These are phyloP conservation scores for Trididemnum miniatum DNA, from an alignment of 23 tunicate species.

Conservation along the genomic window DNA sequence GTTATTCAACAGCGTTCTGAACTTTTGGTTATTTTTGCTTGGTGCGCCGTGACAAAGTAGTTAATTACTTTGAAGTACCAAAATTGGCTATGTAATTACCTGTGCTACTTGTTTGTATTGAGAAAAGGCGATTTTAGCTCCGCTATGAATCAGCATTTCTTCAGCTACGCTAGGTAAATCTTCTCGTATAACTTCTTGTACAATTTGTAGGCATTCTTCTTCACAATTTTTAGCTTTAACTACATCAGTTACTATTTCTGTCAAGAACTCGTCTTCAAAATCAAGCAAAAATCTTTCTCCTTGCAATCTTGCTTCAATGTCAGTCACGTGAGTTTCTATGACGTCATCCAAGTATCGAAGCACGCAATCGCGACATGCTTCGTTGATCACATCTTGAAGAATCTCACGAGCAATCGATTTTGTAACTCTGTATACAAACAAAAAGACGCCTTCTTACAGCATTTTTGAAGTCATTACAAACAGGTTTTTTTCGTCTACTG, in stretches of 20 bases:
- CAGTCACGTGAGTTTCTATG: not conserved
- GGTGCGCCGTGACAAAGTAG: too few relatives aligned
- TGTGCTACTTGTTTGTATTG: conserved; percentile 38
- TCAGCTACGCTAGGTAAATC: conserved; percentile 1
- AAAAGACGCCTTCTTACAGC: too few relatives aligned
- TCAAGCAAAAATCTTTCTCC: conserved; percentile 7
- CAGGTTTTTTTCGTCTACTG: too few relatives aligned
- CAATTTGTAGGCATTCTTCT: conserved; percentile 19
- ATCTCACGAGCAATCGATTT: conserved; percentile 17
- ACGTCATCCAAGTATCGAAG: conserved; percentile 27
- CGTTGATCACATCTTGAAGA: conserved; percentile 30
- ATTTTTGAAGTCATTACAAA: too few relatives aligned
- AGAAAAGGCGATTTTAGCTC: conserved; percentile 44
- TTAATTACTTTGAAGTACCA: too few relatives aligned
- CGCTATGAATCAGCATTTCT: conserved; percentile 32
- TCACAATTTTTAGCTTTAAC: not conserved
- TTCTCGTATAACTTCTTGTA: conserved; percentile 29
- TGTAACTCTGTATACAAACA: not conserved
- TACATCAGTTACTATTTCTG: conserved; percentile 17
- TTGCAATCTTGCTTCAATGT: not conserved
- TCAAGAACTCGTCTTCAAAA: conserved; percentile 18
- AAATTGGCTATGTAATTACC: too few relatives aligned
- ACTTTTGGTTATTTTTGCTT: too few relatives aligned
- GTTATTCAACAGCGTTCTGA: too few relatives aligned
- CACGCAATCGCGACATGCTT: conserved; percentile 7